phyloP scores from a whole-genome alignment of 2,888 invertebrate genomes.

The Sabellastarte sp. region DNA sequence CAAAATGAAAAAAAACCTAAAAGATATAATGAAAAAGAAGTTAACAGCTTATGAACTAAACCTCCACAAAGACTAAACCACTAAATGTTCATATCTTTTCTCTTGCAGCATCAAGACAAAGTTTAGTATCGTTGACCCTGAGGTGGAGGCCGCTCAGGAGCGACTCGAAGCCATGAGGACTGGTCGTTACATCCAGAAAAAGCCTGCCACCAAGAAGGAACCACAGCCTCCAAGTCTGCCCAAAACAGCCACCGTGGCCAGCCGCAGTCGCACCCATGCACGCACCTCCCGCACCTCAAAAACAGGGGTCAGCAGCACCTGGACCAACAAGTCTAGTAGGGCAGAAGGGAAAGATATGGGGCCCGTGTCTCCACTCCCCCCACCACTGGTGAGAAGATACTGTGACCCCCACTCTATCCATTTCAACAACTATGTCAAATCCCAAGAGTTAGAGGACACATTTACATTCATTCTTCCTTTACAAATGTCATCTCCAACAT shows the following conservation, averaged over 20 bases:
- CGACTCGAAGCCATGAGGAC: constrained; percentile 52
- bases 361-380: constrained; percentile 34
- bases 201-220: background rate
- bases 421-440: too few relatives aligned
- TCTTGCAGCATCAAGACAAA: constrained; percentile 48
- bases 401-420: too few relatives aligned
- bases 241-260: background rate
- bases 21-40: too few relatives aligned
- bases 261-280: background rate
- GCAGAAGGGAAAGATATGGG: background rate
- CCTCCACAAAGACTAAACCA: too few relatives aligned
- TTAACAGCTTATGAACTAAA: too few relatives aligned
- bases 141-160: constrained; percentile 48
- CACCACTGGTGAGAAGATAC: too few relatives aligned
- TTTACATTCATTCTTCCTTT: too few relatives aligned
- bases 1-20: too few relatives aligned
- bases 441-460: too few relatives aligned
- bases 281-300: background rate
- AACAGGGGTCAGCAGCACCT: background rate
- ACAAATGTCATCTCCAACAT: too few relatives aligned
- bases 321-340: constrained; percentile 1
- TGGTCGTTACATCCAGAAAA: constrained; percentile 27
- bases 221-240: background rate
- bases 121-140: constrained; percentile 49
- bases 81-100: too few relatives aligned